Evolutionary conservation across 2,888 invertebrate genomes (phyloP), one percentile per base, ranked within the genome.

Genomic region (Dryadula phaetusa): DNA sequence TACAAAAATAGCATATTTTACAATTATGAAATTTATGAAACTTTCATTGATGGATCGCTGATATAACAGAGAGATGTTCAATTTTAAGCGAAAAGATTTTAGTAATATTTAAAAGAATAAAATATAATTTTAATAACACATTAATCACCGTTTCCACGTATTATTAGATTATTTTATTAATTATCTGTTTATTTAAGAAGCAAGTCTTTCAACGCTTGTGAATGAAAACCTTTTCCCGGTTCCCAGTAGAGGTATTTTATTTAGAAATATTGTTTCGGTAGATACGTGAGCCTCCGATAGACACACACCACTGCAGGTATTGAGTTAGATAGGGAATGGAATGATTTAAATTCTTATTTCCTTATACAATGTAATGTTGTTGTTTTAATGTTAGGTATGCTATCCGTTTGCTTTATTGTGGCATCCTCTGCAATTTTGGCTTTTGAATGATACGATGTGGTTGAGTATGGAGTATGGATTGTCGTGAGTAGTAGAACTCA

Each of bases 201-300:
- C 18, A 25, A 10, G 44, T 64, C 56, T 42, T 65, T 60, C 53
- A 40, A 25, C 76, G 77, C 63, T 70, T 61, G 49, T 62, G 62
- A 70, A 63, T 69, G 58, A 22, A 42, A 56, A 64, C 68, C n/a
- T 20, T 47, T 44, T 40, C 40, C 14, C 16, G 65, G 67, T 79
- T 82, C 80, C 82, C 76, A 72, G 78, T 79, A 82, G 77, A 80
- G 82, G 83, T 86, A 80, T 87, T 90, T 88, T 89, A 87, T 88
- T 87, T 85, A 86, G 84, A 90, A 88, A 89, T 87, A 89, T 88
- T 87, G 88, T 88, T 88, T 86, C 75, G 83, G 84, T 83, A 79
- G 82, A 79, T 82, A 83, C 78, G 80, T 76, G 79, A 79, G 77
- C 76, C 81, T 75, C 75, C 77, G 73, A 83, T 83, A 85, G 81